phyloP scores from a whole-genome alignment of 2,113 vertebrate genomes.

The Epinephelus cyanopodus region DNA sequence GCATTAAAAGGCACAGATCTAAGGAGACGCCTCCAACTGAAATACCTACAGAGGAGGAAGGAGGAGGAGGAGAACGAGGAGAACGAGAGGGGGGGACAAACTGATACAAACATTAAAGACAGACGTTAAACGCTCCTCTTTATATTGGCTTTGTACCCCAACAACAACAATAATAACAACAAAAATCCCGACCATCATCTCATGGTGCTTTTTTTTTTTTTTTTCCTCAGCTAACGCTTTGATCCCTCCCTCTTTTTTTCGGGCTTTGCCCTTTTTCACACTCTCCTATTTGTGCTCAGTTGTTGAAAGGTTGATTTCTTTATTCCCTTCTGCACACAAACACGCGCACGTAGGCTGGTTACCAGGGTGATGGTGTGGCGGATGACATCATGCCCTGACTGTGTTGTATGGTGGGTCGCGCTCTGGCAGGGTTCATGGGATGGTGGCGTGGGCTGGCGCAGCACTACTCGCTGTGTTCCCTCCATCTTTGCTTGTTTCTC shows the following conservation, averaged over 20 bases:
- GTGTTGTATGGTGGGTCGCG: constrained; percentile 56
- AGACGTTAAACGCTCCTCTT: constrained; percentile 77
- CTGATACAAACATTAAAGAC: constrained; percentile 80
- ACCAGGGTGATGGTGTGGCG: constrained; percentile 75
- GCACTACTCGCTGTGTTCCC: constrained; percentile 37
- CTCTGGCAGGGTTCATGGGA: constrained; percentile 73
- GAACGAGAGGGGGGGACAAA: constrained; percentile 40
- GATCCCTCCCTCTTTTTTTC: constrained; percentile 43
- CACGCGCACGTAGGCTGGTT: constrained; percentile 63
- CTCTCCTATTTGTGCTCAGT: constrained; percentile 47
- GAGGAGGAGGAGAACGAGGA: constrained; percentile 49
- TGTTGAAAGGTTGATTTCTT: constrained; percentile 67
- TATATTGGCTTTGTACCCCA: constrained; percentile 73
- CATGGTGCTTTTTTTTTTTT: constrained; percentile 1
- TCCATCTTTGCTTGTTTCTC: constrained; percentile 57
- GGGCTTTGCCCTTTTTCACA: constrained; percentile 43
- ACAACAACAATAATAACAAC: constrained; percentile 72
- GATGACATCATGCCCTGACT: constrained; percentile 78
- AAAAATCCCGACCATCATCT: constrained; percentile 54
- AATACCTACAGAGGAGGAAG: constrained; percentile 79
- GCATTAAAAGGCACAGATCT: constrained; percentile 85
- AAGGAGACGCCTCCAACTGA: constrained; percentile 79
- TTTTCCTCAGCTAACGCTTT: constrained; percentile 39
- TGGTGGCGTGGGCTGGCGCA: constrained; percentile 59
- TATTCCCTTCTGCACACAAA: constrained; percentile 60